phyloP scores from a whole-genome alignment of 2,888 invertebrate genomes.

The Euphydryas editha region DNA sequence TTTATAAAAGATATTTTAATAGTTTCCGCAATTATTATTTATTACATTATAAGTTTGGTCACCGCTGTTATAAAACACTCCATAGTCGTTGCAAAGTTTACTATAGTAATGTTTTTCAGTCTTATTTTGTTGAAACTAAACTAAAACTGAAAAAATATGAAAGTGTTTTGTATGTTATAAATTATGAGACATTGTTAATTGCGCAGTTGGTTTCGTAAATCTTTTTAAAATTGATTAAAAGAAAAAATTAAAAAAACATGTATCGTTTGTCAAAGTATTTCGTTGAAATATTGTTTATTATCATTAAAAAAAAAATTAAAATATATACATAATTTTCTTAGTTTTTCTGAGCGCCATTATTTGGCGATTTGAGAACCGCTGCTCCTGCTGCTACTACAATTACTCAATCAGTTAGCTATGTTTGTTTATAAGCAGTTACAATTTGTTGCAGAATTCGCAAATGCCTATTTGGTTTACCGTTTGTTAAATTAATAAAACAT shows the following conservation, averaged over 20 bases:
- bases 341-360: not conserved
- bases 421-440: constrained; percentile 15
- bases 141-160: too few relatives aligned
- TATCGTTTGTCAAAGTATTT: too few relatives aligned
- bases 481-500: not conserved
- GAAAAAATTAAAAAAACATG: not conserved
- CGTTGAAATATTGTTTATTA: too few relatives aligned
- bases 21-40: not conserved
- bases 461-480: constrained; percentile 8
- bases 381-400: not conserved
- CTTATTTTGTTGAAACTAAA: too few relatives aligned
- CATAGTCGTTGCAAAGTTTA: constrained; percentile 7
- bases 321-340: not conserved
- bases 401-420: constrained; percentile 18
- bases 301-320: too few relatives aligned
- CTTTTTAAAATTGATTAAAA: not conserved
- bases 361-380: not conserved
- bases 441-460: constrained; percentile 20
- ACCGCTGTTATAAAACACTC: constrained; percentile 17
- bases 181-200: not conserved
- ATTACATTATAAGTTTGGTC: not conserved
- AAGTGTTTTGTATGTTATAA: not conserved
- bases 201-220: not conserved
- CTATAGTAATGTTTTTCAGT: not conserved
- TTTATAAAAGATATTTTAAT: too few relatives aligned